phyloP scores from a whole-genome alignment of 2,888 invertebrate species.

The Maniola hyperantus region DNA sequence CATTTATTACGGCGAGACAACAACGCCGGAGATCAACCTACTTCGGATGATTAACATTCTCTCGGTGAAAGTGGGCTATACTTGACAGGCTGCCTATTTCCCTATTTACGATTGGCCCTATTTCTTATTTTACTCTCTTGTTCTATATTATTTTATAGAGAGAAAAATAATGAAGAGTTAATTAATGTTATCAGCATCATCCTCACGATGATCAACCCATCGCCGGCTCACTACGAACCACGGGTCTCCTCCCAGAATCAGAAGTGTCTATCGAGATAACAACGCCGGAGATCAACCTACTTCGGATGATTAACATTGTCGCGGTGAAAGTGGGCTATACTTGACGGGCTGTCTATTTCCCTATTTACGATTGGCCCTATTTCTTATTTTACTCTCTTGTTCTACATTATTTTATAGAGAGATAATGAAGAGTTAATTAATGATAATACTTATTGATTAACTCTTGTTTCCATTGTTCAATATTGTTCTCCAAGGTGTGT shows the following conservation, averaged over 20 bases:
- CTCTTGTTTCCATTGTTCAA: too few relatives aligned
- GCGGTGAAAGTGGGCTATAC: constrained; percentile 28
- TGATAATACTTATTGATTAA: too few relatives aligned
- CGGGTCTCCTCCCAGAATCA: too few relatives aligned
- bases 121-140: constrained; percentile 33
- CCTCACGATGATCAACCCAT: too few relatives aligned
- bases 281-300: constrained; percentile 27
- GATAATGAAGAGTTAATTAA: too few relatives aligned
- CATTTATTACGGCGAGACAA: constrained; percentile 17
- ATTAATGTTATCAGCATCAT: too few relatives aligned
- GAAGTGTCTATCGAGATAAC: too few relatives aligned
- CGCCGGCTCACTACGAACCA: too few relatives aligned
- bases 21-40: constrained; percentile 27
- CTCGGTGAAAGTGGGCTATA: constrained; percentile 28
- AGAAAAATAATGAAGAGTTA: not conserved
- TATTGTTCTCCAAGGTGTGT: too few relatives aligned
- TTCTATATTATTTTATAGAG: constrained; percentile 18
- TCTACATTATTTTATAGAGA: too few relatives aligned
- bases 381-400: too few relatives aligned
- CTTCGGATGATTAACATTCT: constrained; percentile 35
- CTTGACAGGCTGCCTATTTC: constrained; percentile 29
- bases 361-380: too few relatives aligned
- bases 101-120: constrained; percentile 27
- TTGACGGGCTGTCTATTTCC: constrained; percentile 29
- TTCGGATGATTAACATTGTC: constrained; percentile 35